phyloP scores from a whole-genome alignment of 2,888 invertebrate species.

The Agriotes lineatus region DNA sequence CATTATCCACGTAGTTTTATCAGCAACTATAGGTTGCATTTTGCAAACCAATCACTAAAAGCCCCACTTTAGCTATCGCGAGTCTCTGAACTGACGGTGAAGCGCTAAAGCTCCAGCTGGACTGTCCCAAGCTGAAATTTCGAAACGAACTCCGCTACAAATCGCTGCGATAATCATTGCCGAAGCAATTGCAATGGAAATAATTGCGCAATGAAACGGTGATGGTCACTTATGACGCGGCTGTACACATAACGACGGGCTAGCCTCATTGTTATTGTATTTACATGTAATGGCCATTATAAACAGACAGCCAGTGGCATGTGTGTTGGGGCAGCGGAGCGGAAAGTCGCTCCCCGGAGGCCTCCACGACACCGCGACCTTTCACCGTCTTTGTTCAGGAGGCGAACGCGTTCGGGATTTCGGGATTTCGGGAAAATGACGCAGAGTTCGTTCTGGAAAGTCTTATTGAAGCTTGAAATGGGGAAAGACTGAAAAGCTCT shows the following conservation, averaged over 20 bases:
- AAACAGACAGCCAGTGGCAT: conserved; percentile 65
- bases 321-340: conserved; percentile 69
- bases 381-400: conserved; percentile 36
- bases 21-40: too few relatives aligned
- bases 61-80: too few relatives aligned
- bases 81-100: too few relatives aligned
- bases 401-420: background rate
- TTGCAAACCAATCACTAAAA: too few relatives aligned
- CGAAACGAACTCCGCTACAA: conserved; percentile 6
- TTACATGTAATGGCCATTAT: conserved; percentile 64
- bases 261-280: conserved; percentile 60
- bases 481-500: too few relatives aligned
- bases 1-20: too few relatives aligned
- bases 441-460: too few relatives aligned
- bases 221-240: conserved; percentile 42
- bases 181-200: conserved; percentile 17
- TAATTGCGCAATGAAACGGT: conserved; percentile 26
- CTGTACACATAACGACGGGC: conserved; percentile 51
- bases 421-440: background rate
- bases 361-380: conserved; percentile 63
- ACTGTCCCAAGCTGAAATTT: too few relatives aligned
- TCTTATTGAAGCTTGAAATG: too few relatives aligned
- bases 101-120: too few relatives aligned
- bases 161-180: conserved; percentile 2
- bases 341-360: conserved; percentile 70